Conservation (phyloP, 2,113 vertebrate genomes). For the Limnothrissa miodon region DNA sequence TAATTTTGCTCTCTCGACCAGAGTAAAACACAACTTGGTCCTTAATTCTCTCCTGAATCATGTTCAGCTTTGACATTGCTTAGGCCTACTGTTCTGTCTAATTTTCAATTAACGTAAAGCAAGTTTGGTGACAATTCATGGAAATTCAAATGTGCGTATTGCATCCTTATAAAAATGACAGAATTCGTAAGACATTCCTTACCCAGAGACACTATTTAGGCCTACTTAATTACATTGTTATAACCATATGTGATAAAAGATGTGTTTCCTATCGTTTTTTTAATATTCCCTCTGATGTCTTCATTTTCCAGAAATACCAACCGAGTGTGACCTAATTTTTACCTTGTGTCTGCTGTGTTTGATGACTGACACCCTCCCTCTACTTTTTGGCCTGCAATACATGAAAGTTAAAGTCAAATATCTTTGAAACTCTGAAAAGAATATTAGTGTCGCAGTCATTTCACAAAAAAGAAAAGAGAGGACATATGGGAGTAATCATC, state of each 20-base stretch:
- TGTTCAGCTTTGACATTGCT: too few species aligned
- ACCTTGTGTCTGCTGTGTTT: background rate
- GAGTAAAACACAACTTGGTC: too few species aligned
- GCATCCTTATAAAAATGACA: background rate
- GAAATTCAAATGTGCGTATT: too few species aligned
- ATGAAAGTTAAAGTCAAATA: background rate
- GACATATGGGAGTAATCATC: background rate
- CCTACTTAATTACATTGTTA: background rate
- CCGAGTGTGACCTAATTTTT: background rate
- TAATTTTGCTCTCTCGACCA: too few species aligned
- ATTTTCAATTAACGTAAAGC: too few species aligned
- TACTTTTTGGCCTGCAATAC: background rate
- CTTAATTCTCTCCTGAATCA: too few species aligned
- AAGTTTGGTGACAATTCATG: too few species aligned
- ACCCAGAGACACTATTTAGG: background rate
- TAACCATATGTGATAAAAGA: background rate
- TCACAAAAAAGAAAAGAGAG: background rate
- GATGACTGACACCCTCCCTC: background rate
- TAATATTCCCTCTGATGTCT: background rate
- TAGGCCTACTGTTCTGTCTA: too few species aligned
- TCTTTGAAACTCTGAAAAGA: conserved; percentile 31
- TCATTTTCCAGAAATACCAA: background rate
- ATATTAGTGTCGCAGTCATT: conserved; percentile 39
- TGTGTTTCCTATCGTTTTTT: background rate
- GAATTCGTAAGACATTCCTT: background rate